Evolutionary conservation across 2,797 vertebrate genomes (phyloP).

Genomic region (Alosa sapidissima): DNA sequence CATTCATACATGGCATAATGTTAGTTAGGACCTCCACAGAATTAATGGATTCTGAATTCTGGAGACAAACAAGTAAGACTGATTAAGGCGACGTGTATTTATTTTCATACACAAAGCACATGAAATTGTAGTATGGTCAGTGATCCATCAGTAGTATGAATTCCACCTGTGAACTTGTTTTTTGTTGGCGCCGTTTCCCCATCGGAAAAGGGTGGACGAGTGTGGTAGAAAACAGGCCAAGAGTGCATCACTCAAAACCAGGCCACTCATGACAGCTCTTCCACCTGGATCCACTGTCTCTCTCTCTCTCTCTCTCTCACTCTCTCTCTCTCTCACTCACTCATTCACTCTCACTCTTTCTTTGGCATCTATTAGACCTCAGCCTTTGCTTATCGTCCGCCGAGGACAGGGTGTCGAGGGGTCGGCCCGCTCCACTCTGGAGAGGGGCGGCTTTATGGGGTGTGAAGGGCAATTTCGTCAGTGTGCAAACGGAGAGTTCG

Average conservation of each 20-base stretch:
- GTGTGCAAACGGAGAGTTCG: conserved; percentile 52
- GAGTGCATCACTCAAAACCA: not conserved
- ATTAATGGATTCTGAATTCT: not conserved
- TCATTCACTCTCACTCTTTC: not conserved
- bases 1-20: not conserved
- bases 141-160: not conserved
- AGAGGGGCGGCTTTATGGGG: conserved; percentile 62
- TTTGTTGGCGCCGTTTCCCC: not conserved
- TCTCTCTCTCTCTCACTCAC: not conserved
- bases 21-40: not conserved
- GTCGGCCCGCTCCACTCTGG: conserved; percentile 47
- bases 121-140: not conserved
- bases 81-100: too few relatives aligned
- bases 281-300: not conserved
- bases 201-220: not conserved
- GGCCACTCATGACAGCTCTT: not conserved
- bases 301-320: not conserved
- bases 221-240: not conserved
- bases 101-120: not conserved
- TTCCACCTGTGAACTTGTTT: not conserved
- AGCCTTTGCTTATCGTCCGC: conserved; percentile 42
- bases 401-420: conserved; percentile 50
- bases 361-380: not conserved
- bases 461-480: conserved; percentile 71
- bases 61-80: not conserved